These are phyloP conservation scores for Progne subis DNA, from an alignment of 2,113 vertebrate species.

Conservation along the genomic window DNA sequence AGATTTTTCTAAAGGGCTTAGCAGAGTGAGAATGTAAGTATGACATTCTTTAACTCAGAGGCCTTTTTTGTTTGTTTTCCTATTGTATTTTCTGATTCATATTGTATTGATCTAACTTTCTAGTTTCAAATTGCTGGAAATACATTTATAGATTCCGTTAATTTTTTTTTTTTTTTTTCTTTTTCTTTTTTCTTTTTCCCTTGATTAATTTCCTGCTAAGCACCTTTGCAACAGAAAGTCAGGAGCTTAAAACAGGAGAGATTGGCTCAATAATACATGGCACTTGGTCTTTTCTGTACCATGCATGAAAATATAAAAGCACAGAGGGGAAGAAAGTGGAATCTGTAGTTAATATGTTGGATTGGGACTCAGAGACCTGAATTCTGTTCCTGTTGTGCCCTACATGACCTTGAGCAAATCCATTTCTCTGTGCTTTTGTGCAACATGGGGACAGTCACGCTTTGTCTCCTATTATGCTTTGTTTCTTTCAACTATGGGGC, in stretches of 20 bases:
- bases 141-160: conserved; percentile 39
- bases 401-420: conserved; percentile 26
- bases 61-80: not conserved
- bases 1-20: not conserved
- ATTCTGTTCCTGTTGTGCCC: conserved; percentile 8
- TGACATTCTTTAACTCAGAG: not conserved
- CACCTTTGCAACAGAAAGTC: not conserved
- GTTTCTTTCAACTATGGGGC: conserved; percentile 6
- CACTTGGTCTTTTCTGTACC: not conserved
- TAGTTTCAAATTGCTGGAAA: conserved; percentile 40
- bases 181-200: not conserved
- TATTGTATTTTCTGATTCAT: conserved; percentile 18
- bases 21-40: not conserved
- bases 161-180: not conserved
- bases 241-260: not conserved
- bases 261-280: not conserved
- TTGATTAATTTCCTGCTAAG: conserved; percentile 50
- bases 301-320: not conserved
- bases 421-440: conserved; percentile 32
- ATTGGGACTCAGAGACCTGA: conserved; percentile 4
- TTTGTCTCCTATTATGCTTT: not conserved
- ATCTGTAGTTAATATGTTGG: conserved; percentile 31
- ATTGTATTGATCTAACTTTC: conserved; percentile 29
- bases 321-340: not conserved
- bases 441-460: not conserved